Evolutionary conservation across 2,113 vertebrate species (phyloP).

Genomic region (Aptenodytes patagonicus): DNA sequence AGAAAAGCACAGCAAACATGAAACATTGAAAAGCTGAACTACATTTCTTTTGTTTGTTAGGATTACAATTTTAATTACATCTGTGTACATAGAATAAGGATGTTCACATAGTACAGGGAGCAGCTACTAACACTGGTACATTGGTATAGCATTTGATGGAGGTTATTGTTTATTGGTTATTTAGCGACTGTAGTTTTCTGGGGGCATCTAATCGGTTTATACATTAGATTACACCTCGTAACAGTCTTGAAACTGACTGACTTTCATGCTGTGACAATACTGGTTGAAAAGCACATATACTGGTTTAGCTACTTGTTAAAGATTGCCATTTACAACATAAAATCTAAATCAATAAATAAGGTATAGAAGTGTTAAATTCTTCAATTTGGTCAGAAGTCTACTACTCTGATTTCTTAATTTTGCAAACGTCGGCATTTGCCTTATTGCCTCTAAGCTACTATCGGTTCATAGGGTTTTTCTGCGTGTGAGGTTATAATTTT

Average conservation of each 20-base stretch:
- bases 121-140: constrained; percentile 94
- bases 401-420: constrained; percentile 65
- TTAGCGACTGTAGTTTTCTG: constrained; percentile 80
- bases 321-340: constrained; percentile 70
- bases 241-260: constrained; percentile 84
- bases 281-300: constrained; percentile 76
- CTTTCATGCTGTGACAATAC: constrained; percentile 78
- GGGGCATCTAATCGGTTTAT: constrained; percentile 83
- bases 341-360: constrained; percentile 74
- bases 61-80: constrained; percentile 99
- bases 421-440: constrained; percentile 55
- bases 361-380: constrained; percentile 64
- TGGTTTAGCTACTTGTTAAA: constrained; percentile 76
- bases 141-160: constrained; percentile 89
- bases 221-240: constrained; percentile 89
- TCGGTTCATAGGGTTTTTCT: constrained; percentile 63
- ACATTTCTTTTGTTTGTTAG: constrained; percentile 88
- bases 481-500: constrained; percentile 56
- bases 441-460: constrained; percentile 72
- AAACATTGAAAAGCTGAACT: constrained; percentile 93
- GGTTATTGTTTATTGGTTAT: constrained; percentile 85
- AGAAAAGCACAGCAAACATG: constrained; percentile 92
- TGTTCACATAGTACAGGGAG: constrained; percentile 94
- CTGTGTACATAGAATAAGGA: constrained; percentile 95
- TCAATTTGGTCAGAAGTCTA: constrained; percentile 77